Evolutionary conservation across 92 coral and sea anemone species (phyloP), one percentile per base, ranked within the genome.

Genomic region (Phymanthus crucifer): DNA sequence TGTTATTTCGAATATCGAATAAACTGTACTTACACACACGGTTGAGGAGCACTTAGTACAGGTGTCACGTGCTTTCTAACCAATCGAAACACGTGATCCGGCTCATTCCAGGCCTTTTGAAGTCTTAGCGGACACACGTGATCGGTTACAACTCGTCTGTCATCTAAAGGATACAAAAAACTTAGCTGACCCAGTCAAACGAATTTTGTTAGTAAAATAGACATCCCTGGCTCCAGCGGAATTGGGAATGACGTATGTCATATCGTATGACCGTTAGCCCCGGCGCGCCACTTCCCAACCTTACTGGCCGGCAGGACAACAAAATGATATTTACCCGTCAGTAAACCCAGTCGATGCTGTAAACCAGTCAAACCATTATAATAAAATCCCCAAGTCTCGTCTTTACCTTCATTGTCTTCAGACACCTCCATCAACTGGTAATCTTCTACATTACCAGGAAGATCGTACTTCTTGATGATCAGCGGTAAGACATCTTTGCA

Each of bases 71-170:
- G 83, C 66, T 83, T 76, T 58, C 94, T 83, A 36, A 93, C 89
- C 71, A 92, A 86, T 32, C 94, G 88, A 74, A 92, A 92, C 94
- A 92, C 97, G 84, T 92, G 97, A 77, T 92, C 97, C 31, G 94
- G 91, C 24, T 86, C 93, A 71, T 80, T 86, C 94, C 97, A 92
- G 33, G 97, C 97, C 74, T 83, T 91, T 71, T 92, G 97, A 45
- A 92, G 91, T 70, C 88, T 74, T 33, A 92, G 68, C 37, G 97
- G 97, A 74, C 88, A 92, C 72, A 92, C 97, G 87, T 92, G 93
- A 73, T 84, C 97, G 32, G 92, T 91, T 23, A 92, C 94, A n/a
- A 90, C 94, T 47, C 85, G 90, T 82, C 97, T 84, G 74, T 89
- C 97, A 70, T 87, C 97, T 92, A 82, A 43, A 70, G 31, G 48